These are phyloP conservation scores for Archilochus colubris DNA, from an alignment of 2,113 vertebrate genomes.

Conservation along the genomic window DNA sequence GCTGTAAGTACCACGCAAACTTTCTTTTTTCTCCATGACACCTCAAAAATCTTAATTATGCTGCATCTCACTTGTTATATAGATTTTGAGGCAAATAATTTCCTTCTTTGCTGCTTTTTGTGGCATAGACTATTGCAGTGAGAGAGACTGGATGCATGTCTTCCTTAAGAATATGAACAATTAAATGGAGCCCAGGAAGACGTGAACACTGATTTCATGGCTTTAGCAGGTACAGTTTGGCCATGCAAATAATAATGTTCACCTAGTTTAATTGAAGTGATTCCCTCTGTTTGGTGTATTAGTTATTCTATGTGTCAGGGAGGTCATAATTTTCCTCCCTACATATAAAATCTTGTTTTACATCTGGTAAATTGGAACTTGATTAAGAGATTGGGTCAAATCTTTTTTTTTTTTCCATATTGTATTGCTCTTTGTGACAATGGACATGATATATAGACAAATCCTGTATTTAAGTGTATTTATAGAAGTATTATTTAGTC, in stretches of 20 bases:
- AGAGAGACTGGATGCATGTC: background rate
- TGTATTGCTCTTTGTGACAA: background rate
- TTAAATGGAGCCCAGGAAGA: background rate
- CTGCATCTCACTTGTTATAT: background rate
- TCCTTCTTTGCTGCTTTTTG: background rate
- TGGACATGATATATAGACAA: background rate
- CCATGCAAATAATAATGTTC: background rate
- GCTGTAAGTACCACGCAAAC: background rate
- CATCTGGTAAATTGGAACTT: background rate
- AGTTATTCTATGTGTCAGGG: background rate
- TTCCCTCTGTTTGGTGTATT: background rate
- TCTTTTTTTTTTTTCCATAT: background rate
- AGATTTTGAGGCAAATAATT: background rate
- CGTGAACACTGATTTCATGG: background rate
- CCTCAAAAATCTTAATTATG: background rate
- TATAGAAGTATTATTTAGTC: background rate
- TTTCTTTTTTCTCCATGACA: background rate
- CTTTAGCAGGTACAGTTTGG: background rate
- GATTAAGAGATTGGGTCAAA: background rate
- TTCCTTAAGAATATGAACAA: background rate
- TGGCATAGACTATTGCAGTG: fast-evolving
- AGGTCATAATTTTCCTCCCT: background rate
- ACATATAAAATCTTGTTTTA: background rate
- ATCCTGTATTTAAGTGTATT: background rate
- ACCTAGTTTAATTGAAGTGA: background rate